A percentile compares a stretch with the other conserved stretches of the same genome.
phyloP scores from a whole-genome alignment of 2,113 vertebrate species.

The Gallinago paraguaiae region DNA sequence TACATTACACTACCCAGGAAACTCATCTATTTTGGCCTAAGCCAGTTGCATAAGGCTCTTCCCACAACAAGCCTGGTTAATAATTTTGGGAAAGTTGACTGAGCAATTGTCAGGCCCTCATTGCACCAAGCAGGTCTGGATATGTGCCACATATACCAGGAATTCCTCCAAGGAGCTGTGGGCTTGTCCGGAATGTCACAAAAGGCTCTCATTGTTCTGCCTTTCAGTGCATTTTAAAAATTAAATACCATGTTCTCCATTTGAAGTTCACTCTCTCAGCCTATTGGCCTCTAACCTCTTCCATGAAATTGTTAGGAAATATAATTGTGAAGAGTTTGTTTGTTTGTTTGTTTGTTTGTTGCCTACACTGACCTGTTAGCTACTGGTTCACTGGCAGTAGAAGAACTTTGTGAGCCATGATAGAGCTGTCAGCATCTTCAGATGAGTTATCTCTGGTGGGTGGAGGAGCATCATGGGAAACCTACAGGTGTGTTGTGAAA shows the following conservation, averaged over 20 bases:
- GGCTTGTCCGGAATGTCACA: slow-evolving; percentile 30
- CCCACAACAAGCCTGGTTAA: not conserved
- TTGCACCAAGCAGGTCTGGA: not conserved
- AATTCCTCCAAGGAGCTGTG: not conserved
- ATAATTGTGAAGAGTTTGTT: not conserved
- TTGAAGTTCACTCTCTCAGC: not conserved
- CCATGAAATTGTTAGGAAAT: not conserved
- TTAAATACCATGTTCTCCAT: not conserved
- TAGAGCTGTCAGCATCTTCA: fast-evolving
- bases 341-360: not conserved
- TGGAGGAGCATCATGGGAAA: not conserved
- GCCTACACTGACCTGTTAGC: not conserved
- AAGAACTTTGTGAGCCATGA: not conserved
- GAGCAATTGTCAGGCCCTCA: not conserved
- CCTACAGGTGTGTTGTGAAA: not conserved
- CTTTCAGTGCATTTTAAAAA: not conserved
- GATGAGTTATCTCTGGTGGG: not conserved
- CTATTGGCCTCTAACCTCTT: not conserved
- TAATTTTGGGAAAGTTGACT: not conserved
- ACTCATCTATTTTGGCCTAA: not conserved
- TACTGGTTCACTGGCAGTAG: not conserved
- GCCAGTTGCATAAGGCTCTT: not conserved
- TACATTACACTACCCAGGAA: not conserved
- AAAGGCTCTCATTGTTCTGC: not conserved
- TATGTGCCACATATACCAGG: not conserved